These are phyloP conservation scores for Luscinia megarhynchos DNA, from an alignment of 2,797 vertebrate species.

Conservation along the genomic window DNA sequence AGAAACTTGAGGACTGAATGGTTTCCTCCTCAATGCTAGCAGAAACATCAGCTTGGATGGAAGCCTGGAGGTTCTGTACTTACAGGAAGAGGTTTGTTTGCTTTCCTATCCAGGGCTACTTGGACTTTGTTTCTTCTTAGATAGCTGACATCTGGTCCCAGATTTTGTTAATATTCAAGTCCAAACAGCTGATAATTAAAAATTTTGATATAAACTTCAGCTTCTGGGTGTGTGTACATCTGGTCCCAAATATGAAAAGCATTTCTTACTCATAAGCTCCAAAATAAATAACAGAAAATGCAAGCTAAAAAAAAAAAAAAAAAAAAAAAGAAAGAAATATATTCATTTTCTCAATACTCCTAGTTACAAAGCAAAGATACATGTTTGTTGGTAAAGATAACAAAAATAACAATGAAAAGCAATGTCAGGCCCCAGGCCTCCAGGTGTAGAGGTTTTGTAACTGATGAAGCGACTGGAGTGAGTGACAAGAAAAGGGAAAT, in stretches of 20 bases:
- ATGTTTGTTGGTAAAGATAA: background rate
- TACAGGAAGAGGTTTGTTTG: background rate
- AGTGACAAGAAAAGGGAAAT: background rate
- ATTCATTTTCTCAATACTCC: background rate
- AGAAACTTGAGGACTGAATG: background rate
- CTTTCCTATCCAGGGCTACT: background rate
- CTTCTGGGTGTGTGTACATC: background rate
- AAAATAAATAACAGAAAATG: background rate
- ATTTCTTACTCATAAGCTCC: background rate
- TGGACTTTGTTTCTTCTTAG: background rate
- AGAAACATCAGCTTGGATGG: background rate
- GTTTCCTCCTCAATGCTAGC: background rate
- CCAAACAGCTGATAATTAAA: slow-evolving; percentile 1
- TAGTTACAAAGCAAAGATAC: background rate
- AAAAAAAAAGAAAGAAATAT: background rate
- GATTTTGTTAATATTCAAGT: background rate
- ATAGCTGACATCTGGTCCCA: background rate
- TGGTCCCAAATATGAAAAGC: background rate
- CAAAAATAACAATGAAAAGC: background rate
- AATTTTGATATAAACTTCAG: background rate
- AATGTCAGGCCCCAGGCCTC: background rate
- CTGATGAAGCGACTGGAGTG: background rate
- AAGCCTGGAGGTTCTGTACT: background rate
- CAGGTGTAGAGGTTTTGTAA: background rate
- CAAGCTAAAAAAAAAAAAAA: background rate